A percentile compares a stretch with the other conserved stretches of the same genome.
Evolutionary conservation across 2,113 vertebrate species (phyloP).

Genomic region (Erinaceus europaeus): DNA sequence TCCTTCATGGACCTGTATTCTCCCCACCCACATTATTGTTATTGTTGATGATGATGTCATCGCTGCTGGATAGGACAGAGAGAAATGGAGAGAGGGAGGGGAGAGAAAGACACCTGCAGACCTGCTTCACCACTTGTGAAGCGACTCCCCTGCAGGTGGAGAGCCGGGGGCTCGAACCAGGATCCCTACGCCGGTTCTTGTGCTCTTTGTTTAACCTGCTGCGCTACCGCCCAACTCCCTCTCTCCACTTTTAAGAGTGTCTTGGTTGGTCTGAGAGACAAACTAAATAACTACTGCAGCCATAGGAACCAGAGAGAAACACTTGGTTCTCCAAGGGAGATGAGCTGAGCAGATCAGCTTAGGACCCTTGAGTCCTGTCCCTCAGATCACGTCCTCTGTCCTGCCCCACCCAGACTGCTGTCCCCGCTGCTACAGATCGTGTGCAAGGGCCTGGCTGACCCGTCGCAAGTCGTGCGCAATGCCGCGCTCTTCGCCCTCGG

Average conservation of each 20-base stretch:
- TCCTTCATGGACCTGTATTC: too few species aligned
- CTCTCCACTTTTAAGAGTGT: not conserved
- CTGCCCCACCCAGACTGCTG: constrained; percentile 81
- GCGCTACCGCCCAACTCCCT: too few species aligned
- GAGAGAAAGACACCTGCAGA: too few species aligned
- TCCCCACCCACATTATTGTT: too few species aligned
- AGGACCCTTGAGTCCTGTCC: not conserved
- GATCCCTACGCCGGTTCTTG: too few species aligned
- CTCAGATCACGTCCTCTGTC: not conserved
- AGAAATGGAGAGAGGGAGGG: too few species aligned
- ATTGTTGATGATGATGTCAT: too few species aligned
- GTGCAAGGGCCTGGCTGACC: constrained; percentile 86
- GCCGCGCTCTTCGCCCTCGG: constrained; percentile 90
- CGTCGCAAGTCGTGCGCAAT: constrained; percentile 87
- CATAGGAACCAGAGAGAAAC: not conserved
- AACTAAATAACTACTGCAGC: not conserved
- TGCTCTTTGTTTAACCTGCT: too few species aligned
- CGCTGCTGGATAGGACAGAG: too few species aligned
- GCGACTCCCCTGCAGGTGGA: too few species aligned
- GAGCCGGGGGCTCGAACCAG: too few species aligned
- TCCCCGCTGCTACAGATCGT: constrained; percentile 87
- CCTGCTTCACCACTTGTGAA: too few species aligned
- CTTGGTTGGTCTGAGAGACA: not conserved
- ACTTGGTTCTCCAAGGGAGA: not conserved
- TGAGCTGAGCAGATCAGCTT: not conserved